Base-by-base conservation (phyloP, 1,140 invertebrate genomes). In the Panonychus citri region DNA sequence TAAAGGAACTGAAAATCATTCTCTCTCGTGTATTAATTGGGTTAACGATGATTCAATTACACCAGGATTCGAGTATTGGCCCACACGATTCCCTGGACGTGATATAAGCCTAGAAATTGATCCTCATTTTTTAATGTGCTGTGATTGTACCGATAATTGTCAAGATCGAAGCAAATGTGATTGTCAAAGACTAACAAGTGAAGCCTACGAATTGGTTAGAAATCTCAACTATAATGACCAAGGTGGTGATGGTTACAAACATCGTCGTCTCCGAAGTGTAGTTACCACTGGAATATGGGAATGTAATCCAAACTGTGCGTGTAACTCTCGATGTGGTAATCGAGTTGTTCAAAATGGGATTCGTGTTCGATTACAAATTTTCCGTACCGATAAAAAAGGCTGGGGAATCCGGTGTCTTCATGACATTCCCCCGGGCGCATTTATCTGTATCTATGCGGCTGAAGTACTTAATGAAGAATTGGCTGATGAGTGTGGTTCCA, bases 401-500 rank as follows among this genome's bases (percentile, higher is more conserved):
- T 96, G 91, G 91, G 91, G 89, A 4, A 83, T 95, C 0, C 84
- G 82, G 65, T 77, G 86, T 0, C 67, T 81, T 37, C 76, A 81
- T 60, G 66, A 65, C 53, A 73, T 75, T 27, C 77, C 76, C 49
- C 80, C 81, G 64, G 87, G 87, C 0, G 77, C 81, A 17, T 95
- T 89, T 70, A 77, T 95, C 1, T 82, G 82, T 55, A 81, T 87
- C 63, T 96, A 95, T 72, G 80, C 93, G 3, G 90, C 89, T 1
- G 88, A 95, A 74, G 79, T 95, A 2, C 81, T 75, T 64, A 84
- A 91, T 64, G 89, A 90, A 65, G 88, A 88, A 0, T 86, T 91
- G 64, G 74, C 73, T 57, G 70, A 88, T 28, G 85, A 85, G 4
- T 77, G 81, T 59, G 85, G 83, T 2, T 70, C 81, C 17, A 91